Base-by-base conservation (phyloP, 1,140 invertebrate species). In the Macrosteles quadrilineatus region DNA sequence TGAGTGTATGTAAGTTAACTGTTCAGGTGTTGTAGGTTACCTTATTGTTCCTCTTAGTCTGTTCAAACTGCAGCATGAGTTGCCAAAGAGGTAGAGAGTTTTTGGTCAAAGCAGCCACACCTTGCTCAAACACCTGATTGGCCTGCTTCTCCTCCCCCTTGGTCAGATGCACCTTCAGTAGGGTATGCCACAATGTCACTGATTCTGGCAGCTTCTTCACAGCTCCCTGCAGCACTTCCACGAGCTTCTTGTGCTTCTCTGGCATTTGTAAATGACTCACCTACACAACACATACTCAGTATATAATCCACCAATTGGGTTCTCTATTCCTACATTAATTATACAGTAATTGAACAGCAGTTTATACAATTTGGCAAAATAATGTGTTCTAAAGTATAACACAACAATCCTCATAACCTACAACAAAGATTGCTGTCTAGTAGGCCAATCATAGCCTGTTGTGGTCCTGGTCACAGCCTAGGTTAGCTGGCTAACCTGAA, bases 21-120 rank as follows among this genome's bases (percentile, higher is more conserved):
- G n/a, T n/a, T n/a, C n/a, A n/a, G n/a, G n/a, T n/a, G n/a, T n/a
- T 50, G 14, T 50, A 25, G 14, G 1, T 23, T 47, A 65, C 69
- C 66, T 72, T 79, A 40, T 79, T 77, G 2, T 78, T 78, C 59
- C 74, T 77, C 50, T 78, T 82, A 14, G 77, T 76, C 72, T 84
- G 82, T 14, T 76, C 76, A 68, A 82, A 80, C 12, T 82, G 71
- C 31, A 85, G 73, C 72, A 80, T 81, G 69, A 81, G 76, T 77
- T 80, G 80, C 82, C 82, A 86, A 2, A 85, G 73, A 27, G 82
- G 77, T 59, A 83, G 73, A 17, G 82, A 75, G 71, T 81, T 81
- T 59, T 75, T 73, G 9, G 78, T 78, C 11, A 85, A 73, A 23
- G 76, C 75, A 73, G 77, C 69, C 43, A 76, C 80, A 59, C 79